Evolutionary conservation across 2,797 vertebrate genomes (phyloP).

Genomic region (Clarias platycephalus): DNA sequence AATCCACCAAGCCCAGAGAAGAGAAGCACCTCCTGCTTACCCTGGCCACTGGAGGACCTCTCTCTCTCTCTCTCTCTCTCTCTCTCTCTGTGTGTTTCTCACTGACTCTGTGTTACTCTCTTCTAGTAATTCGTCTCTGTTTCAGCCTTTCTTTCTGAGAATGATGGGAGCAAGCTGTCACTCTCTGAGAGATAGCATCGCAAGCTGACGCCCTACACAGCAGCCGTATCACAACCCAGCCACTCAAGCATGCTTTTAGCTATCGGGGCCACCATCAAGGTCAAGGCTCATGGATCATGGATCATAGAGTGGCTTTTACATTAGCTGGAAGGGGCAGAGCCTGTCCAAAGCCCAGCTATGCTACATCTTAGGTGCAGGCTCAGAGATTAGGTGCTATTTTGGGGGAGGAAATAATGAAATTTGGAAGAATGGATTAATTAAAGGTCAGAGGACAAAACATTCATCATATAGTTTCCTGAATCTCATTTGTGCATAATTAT

Average conservation of each 20-base stretch:
- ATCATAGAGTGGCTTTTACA: conserved; percentile 38
- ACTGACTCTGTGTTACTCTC: conserved; percentile 36
- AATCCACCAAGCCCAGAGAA: conserved; percentile 66
- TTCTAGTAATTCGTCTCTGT: conserved; percentile 42
- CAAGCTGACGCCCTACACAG: conserved; percentile 9
- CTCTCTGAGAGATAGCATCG: conserved; percentile 35
- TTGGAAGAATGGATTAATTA: conserved; percentile 69
- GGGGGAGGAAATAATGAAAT: conserved; percentile 54
- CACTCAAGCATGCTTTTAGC: conserved; percentile 27
- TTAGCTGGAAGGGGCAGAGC: conserved; percentile 11
- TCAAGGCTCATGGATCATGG: conserved; percentile 56
- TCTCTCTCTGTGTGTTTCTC: conserved; percentile 45
- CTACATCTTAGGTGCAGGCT: conserved; percentile 11
- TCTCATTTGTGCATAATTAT: conserved; percentile 54
- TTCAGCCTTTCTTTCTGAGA: not conserved
- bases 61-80: conserved; percentile 43
- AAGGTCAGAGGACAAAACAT: conserved; percentile 69
- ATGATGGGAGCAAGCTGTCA: conserved; percentile 4
- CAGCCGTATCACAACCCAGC: conserved; percentile 26
- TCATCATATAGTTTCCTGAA: conserved; percentile 49
- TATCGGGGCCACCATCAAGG: conserved; percentile 39
- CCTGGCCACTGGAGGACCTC: conserved; percentile 51
- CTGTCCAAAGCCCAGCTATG: not conserved
- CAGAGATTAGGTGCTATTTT: conserved; percentile 61
- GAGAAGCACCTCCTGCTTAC: conserved; percentile 49